Conservation (phyloP, 2,113 vertebrate species). For the Embiotoca jacksoni region DNA sequence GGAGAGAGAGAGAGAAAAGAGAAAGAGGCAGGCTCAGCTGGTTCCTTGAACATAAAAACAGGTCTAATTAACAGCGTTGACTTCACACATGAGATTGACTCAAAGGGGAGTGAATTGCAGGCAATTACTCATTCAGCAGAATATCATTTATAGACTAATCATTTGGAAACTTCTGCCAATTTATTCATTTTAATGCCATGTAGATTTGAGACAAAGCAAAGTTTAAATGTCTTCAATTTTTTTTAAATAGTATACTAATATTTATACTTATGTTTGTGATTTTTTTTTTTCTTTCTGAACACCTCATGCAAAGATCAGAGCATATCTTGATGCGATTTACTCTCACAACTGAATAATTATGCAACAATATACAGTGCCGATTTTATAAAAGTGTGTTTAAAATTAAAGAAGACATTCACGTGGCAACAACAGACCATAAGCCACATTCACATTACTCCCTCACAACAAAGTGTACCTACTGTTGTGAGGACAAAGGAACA, state of each 20-base stretch:
- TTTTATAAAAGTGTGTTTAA: neutral
- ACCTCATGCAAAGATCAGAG: neutral
- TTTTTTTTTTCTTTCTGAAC: neutral
- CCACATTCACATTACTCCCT: slow-evolving; percentile 4
- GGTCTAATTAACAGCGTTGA: slow-evolving; percentile 84
- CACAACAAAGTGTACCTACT: neutral
- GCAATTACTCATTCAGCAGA: slow-evolving; percentile 81
- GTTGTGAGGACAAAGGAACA: slow-evolving; percentile 42
- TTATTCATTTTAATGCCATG: slow-evolving; percentile 50
- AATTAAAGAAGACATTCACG: neutral
- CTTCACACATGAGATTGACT: slow-evolving; percentile 84
- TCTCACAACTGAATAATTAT: neutral
- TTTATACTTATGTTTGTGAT: neutral
- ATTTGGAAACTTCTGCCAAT: slow-evolving; percentile 70
- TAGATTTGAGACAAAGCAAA: slow-evolving; percentile 35
- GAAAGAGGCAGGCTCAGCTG: slow-evolving; percentile 81
- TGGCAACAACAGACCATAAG: neutral
- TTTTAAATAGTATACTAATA: slow-evolving; percentile 18
- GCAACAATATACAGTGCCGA: neutral
- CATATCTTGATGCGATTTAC: neutral
- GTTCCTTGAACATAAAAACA: slow-evolving; percentile 82
- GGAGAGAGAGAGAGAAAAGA: slow-evolving; percentile 30
- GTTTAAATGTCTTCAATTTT: slow-evolving; percentile 42
- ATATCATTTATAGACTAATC: slow-evolving; percentile 80
- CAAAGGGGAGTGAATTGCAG: slow-evolving; percentile 82